Evolutionary conservation across 2,888 invertebrate genomes (phyloP).

Genomic region (Sclerodermus sp.): DNA sequence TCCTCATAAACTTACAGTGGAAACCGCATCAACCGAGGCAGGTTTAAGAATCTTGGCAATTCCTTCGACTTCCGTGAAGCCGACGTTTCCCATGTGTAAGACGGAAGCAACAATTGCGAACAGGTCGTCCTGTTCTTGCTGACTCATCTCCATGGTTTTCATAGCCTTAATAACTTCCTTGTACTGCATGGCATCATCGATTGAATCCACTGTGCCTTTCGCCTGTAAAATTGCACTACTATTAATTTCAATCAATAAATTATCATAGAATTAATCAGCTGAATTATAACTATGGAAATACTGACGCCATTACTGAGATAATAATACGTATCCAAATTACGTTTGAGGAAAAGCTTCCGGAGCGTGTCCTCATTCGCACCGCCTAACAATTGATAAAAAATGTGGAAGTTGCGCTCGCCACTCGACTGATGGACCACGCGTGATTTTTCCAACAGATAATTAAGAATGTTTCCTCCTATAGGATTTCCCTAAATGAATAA

Average conservation of each 20-base stretch:
- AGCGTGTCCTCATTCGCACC: conserved; percentile 72
- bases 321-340: conserved; percentile 71
- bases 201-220: conserved; percentile 56
- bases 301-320: conserved; percentile 78
- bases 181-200: conserved; percentile 72
- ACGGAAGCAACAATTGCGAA: conserved; percentile 83
- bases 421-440: conserved; percentile 81
- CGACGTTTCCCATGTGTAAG: conserved; percentile 84
- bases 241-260: too few species aligned
- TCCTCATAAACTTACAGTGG: conserved; percentile 63
- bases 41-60: conserved; percentile 69
- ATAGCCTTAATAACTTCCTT: conserved; percentile 72
- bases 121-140: conserved; percentile 73
- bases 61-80: conserved; percentile 75
- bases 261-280: too few species aligned
- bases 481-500: conserved; percentile 65
- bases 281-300: conserved; percentile 6
- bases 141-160: conserved; percentile 74
- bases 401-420: conserved; percentile 89
- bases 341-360: conserved; percentile 68
- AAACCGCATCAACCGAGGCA: conserved; percentile 67
- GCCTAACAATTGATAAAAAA: conserved; percentile 84
- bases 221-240: conserved; percentile 44
- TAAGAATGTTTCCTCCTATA: conserved; percentile 84
- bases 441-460: conserved; percentile 88